Base-by-base conservation (phyloP, 1,140 invertebrate species). In the Tetramorium parvispinum region DNA sequence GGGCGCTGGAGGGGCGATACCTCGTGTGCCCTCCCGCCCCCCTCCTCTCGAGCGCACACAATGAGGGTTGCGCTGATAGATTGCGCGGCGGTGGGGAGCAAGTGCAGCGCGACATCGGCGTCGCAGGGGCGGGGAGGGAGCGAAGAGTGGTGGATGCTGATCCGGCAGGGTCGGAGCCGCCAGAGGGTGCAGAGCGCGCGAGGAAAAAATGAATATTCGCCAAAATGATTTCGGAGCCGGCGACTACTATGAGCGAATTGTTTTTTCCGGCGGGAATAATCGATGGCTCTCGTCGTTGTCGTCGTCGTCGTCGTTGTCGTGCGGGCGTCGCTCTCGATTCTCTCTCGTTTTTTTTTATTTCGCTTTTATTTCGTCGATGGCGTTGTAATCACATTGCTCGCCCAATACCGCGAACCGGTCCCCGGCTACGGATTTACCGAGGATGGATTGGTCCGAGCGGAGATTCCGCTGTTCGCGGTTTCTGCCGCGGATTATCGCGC, bases 191-290 rank as follows among this genome's bases (percentile, higher is more conserved):
- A 37, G 43, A 8, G 43, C 51, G 37, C 65, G n/a, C 18, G 51
- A 21, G n/a, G 53, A 40, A 83, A 73, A 83, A 83, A 83, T 83
- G 68, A 83, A 83, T 83, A 73, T 83, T 83, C 68, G 51, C n/a
- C 40, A 37, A 73, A 83, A 83, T 83, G 53, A 83, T 83, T 83
- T 75, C 13, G 68, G 51, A 2, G 0, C 65, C 51, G 46, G 32
- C 49, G 59, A 73, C 79, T 71, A 83, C 68, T 75, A 75, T n/a
- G 68, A 46, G 32, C 24, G 27, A 83, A 73, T 73, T 73, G 68
- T 75, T 83, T 83, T 81, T 82, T 68, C 40, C n/a, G 53, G 1
- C 53, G 37, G 43, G 66, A 46, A 70, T 55, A 83, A 83, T 75
- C 79, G 68, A 83, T 83, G 78, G 51, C 46, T 7, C 49, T 27